Conservation (phyloP, 2,888 invertebrate species). For the Clanis bilineata region DNA sequence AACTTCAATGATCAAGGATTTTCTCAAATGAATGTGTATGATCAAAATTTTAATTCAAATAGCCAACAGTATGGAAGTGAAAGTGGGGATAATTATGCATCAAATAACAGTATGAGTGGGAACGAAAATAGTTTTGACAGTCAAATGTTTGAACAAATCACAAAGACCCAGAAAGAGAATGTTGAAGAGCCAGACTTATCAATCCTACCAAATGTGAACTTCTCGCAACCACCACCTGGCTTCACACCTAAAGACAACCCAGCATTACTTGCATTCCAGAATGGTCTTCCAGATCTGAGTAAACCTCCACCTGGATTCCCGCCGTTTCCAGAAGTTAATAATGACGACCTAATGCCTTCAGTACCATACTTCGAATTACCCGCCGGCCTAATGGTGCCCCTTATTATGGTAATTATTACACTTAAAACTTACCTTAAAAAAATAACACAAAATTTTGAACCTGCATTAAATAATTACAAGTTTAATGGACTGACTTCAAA, state of each 20-base stretch:
- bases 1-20: slow-evolving; percentile 64
- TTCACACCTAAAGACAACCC: slow-evolving; percentile 56
- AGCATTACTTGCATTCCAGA: slow-evolving; percentile 72
- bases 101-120: slow-evolving; percentile 74
- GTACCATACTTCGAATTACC: slow-evolving; percentile 98
- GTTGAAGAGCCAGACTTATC: slow-evolving; percentile 60
- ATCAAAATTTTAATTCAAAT: slow-evolving; percentile 58
- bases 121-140: slow-evolving; percentile 78
- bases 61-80: slow-evolving; percentile 67
- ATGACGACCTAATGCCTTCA: slow-evolving; percentile 92
- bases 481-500: too few species aligned
- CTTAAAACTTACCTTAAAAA: too few species aligned
- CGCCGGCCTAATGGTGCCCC: slow-evolving; percentile 98
- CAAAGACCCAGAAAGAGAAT: slow-evolving; percentile 50
- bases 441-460: too few species aligned
- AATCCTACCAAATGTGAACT: slow-evolving; percentile 69
- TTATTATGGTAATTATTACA: slow-evolving; percentile 88
- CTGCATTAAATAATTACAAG: too few species aligned
- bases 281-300: slow-evolving; percentile 90
- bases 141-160: slow-evolving; percentile 71
- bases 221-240: slow-evolving; percentile 76
- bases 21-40: slow-evolving; percentile 55
- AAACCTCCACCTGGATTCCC: slow-evolving; percentile 93
- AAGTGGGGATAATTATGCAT: slow-evolving; percentile 68
- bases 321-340: slow-evolving; percentile 70